These are phyloP conservation scores for Phenganax stokvisi DNA, from an alignment of 92 coral and sea anemone species.

Conservation along the genomic window DNA sequence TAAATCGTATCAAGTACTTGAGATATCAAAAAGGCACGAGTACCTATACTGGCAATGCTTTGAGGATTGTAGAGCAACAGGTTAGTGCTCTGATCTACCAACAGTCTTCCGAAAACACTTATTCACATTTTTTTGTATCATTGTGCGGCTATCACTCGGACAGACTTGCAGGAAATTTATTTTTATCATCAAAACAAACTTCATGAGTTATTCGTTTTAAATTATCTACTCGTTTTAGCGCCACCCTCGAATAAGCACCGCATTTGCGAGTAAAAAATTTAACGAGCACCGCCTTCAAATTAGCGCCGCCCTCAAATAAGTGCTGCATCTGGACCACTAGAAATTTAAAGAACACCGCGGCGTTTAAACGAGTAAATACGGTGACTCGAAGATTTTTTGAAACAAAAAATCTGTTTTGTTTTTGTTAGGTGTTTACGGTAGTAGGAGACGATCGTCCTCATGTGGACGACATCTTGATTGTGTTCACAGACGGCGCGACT, in stretches of 20 bases:
- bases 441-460: constrained; percentile 31
- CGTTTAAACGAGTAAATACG: no score
- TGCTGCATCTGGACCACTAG: no score
- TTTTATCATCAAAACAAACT: no score
- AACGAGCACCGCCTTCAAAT: no score
- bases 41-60: constrained; percentile 24
- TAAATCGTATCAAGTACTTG: constrained; percentile 9
- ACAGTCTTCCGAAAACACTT: neutral
- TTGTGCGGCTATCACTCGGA: no score
- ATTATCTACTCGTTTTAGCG: no score
- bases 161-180: no score
- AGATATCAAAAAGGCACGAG: constrained; percentile 14
- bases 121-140: neutral
- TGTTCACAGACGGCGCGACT: constrained; percentile 30
- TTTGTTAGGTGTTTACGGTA: constrained; percentile 24
- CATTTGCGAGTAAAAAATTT: no score
- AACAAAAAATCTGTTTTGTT: neutral
- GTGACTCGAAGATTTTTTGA: neutral
- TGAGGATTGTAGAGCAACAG: constrained; percentile 32
- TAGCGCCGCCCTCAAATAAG: no score
- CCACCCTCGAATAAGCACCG: no score
- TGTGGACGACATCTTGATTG: constrained; percentile 28
- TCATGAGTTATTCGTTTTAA: no score
- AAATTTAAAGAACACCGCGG: no score
- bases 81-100: neutral